Evolutionary conservation across 35 echinoderm and acorn worm species (phyloP).

Genomic region (Apostichopus parvimensis): DNA sequence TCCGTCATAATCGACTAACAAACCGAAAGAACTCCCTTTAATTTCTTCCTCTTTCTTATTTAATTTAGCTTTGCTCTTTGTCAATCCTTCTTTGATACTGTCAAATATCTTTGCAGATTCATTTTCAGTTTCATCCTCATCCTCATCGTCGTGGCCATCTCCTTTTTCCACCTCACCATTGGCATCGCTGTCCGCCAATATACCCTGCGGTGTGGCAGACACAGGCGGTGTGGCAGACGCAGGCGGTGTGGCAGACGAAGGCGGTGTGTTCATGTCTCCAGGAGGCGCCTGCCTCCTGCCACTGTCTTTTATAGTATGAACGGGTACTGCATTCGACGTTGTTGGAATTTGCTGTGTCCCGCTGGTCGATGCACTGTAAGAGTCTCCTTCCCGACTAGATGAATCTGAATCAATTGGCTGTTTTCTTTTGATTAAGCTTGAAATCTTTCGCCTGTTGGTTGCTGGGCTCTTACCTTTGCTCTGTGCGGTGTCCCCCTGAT

Average conservation of each 20-base stretch:
- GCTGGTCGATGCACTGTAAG: neutral
- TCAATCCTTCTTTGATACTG: slow-evolving; percentile 75
- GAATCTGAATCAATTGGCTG: neutral
- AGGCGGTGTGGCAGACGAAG: neutral
- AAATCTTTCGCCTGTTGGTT: neutral
- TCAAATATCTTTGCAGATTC: neutral
- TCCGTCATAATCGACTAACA: slow-evolving; percentile 69
- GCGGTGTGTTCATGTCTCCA: neutral
- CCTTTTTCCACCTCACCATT: neutral
- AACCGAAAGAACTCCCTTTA: slow-evolving; percentile 53
- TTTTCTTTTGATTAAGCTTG: slow-evolving; percentile 5
- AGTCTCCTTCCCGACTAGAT: neutral
- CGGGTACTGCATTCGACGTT: neutral
- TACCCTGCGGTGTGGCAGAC: neutral
- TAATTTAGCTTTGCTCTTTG: slow-evolving; percentile 49
- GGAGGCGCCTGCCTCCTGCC: neutral
- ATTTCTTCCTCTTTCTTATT: slow-evolving; percentile 17
- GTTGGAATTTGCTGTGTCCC: neutral
- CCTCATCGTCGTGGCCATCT: neutral
- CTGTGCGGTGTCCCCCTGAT: neutral
- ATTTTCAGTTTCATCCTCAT: neutral
- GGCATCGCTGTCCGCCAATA: neutral
- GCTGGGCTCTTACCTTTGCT: neutral
- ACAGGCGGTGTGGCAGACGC: neutral
- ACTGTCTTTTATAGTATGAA: neutral